phyloP scores from a whole-genome alignment of 2,113 vertebrate genomes.

The Petrocephalus zakoni region DNA sequence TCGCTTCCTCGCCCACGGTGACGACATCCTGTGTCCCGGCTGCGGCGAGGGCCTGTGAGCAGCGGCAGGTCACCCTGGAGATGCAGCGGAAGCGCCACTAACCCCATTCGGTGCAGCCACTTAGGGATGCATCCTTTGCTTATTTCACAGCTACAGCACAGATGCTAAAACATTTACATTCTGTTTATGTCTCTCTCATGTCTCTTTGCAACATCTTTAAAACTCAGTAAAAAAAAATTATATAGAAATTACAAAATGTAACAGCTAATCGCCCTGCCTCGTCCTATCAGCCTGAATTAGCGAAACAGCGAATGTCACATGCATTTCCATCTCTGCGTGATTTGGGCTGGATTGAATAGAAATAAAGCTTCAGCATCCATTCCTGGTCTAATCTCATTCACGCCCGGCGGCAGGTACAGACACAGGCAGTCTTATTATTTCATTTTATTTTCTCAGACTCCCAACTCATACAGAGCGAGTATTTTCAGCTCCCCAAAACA shows the following conservation, averaged over 20 bases:
- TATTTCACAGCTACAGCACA: background rate
- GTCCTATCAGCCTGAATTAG: background rate
- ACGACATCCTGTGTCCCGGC: constrained; percentile 91
- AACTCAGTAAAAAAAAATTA: background rate
- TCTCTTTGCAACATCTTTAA: background rate
- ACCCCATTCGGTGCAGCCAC: background rate
- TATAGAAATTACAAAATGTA: background rate
- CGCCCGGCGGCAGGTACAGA: background rate
- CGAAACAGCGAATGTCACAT: background rate
- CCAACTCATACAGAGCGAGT: background rate
- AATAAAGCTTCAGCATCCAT: background rate
- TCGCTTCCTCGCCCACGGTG: constrained; percentile 89
- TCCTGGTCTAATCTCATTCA: background rate
- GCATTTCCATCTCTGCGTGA: background rate
- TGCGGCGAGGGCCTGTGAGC: constrained; percentile 91
- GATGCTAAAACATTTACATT: background rate
- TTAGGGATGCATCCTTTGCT: background rate
- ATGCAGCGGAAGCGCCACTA: background rate
- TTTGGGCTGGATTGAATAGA: background rate
- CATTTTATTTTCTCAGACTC: background rate
- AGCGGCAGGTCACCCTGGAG: background rate
- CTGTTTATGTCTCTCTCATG: background rate
- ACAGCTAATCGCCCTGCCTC: background rate
- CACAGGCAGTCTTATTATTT: background rate
- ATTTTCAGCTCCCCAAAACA: background rate